A percentile compares a stretch with the other conserved stretches of the same genome.
These are phyloP conservation scores for Gonioctena quinquepunctata DNA, from an alignment of 1,140 invertebrate genomes.

Conservation along the genomic window DNA sequence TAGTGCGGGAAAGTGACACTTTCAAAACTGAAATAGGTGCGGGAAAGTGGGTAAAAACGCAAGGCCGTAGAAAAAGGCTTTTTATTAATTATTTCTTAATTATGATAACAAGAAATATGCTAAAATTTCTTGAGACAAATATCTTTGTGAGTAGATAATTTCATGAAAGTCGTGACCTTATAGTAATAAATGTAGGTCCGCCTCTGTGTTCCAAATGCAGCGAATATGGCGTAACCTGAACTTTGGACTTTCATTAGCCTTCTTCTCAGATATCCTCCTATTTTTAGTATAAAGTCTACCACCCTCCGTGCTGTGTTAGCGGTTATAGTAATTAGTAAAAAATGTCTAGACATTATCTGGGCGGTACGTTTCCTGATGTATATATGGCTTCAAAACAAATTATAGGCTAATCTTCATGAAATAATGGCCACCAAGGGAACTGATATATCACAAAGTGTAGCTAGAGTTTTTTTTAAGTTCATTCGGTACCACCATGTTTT, in stretches of 20 bases:
- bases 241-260: neutral
- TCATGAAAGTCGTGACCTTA: too few relatives aligned
- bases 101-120: too few relatives aligned
- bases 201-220: neutral
- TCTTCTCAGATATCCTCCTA: conserved; percentile 6
- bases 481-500: neutral
- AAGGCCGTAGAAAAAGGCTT: too few relatives aligned
- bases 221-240: neutral
- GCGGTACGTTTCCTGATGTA: neutral
- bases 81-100: too few relatives aligned
- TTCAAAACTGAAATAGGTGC: too few relatives aligned
- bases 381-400: neutral
- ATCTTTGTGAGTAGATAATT: too few relatives aligned
- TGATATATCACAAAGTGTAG: neutral
- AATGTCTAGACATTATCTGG: conserved; percentile 22
- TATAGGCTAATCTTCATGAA: neutral
- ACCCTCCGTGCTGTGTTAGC: conserved; percentile 3
- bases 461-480: neutral
- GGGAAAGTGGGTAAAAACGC: too few relatives aligned
- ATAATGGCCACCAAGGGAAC: neutral
- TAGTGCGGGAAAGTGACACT: too few relatives aligned
- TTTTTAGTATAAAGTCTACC: conserved; percentile 13
- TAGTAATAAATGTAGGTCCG: neutral
- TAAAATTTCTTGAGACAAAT: too few relatives aligned
- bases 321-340: conserved; percentile 23